Evolutionary conservation across 1,140 invertebrate species (phyloP), one percentile per base, ranked within the genome.

Genomic region (Ips nitidus): DNA sequence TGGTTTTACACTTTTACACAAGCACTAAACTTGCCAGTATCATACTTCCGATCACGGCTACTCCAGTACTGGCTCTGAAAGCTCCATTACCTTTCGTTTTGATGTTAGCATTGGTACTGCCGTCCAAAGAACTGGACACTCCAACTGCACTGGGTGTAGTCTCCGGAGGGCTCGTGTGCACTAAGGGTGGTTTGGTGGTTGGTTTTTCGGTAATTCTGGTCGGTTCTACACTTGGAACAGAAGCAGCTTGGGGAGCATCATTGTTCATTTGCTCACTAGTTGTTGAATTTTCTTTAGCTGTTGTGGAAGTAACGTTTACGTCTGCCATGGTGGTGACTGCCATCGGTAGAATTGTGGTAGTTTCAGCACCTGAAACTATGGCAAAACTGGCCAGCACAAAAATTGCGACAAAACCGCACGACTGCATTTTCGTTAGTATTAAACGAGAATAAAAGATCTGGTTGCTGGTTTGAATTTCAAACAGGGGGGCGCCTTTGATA

Each of bases 341-440:
- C 36, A 4, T 53, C 4, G 52, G 36, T 8, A 6, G 52, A 53
- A 37, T 8, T 53, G 52, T 53, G 36, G 22, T 4, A 53, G 5
- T 8, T 45, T 8, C 52, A 36, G 52, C 6, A 53, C 52, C 36
- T 4, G 36, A 6, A 8, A 22, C 52, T 55, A 38, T 8, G 40
- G 56, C 7, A 6, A 58, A 40, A 41, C 37, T 41, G 8, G 7
- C 38, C 40, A 58, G 41, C 38, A 58, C 6, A 53, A 53, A 40
- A 5, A 58, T 6, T 3, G 56, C 56, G 3, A 58, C 2, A 41
- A 41, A 39, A 41, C 7, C 7, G 4, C 39, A 40, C 56, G 37
- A 41, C 56, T 58, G 56, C 52, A 55, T 55, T 8, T 22, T 55
- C 52, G 52, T 36, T 22, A 22, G 22, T 50, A 50, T 50, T 50